Base-by-base conservation (phyloP, 1,140 invertebrate genomes). In the Musca vetustissima region DNA sequence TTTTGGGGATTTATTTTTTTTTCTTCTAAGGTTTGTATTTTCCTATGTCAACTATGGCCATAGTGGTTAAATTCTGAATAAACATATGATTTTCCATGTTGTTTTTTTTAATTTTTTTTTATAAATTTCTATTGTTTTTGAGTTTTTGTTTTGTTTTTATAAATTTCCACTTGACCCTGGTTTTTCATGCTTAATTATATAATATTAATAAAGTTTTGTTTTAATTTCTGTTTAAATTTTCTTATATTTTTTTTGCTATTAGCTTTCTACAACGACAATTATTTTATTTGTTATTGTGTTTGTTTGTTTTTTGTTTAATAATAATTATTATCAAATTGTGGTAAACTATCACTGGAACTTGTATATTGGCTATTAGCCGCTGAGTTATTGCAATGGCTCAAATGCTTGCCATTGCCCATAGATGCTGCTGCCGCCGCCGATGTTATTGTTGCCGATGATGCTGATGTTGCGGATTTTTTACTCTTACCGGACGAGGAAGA, bases 281-380 rank as follows among this genome's bases (percentile, higher is more conserved):
- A 43, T 52, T 43, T 43, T n/a, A 17, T 43, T 43, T 43, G 13
- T 13, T 43, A 13, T 13, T 43, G 36, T 59, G 13, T 28, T 25
- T 0, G 0, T 19, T n/a, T n/a, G n/a, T 22, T 21, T 65, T 17
- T 11, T 25, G 15, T 67, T 71, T 79, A 81, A 78, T 81, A 81
- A 70, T 81, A 81, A 71, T 80, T 80, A 76, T 81, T 81, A 78
- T 81, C 79, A 67, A 79, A 81, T 71, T 77, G 79, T 36, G 57
- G 57, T 69, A 81, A 70, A 73, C 78, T 81, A 74, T 81, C 79
- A 73, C 75, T 80, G 59, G 78, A 80, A 69, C 78, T 80, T 17
- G 78, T 74, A 64, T 76, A 80, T 64, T 80, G 70, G 21, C 67
- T 71, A 25, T 61, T 59, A n/a, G 43, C 66, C 4, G 66, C 61